A percentile compares a stretch with the other conserved stretches of the same genome.
phyloP scores from a whole-genome alignment of 1,140 invertebrate genomes.

The Pachypsylla venusta region DNA sequence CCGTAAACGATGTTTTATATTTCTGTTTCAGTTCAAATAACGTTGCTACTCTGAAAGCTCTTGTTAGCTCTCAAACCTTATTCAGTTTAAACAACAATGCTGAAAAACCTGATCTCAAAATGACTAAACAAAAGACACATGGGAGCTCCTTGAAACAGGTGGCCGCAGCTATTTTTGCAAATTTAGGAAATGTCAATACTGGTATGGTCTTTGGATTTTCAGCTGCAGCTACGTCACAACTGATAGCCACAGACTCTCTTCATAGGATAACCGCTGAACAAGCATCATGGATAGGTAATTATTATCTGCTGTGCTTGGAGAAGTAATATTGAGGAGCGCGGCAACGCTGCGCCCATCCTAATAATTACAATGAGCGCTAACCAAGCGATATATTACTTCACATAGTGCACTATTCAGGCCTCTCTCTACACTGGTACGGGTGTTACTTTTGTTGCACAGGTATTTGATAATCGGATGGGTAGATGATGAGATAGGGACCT shows the following conservation, averaged over 20 bases:
- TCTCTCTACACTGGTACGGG: too few species aligned
- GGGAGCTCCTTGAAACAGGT: conserved; percentile 34
- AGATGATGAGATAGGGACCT: too few species aligned
- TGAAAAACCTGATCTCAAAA: not conserved
- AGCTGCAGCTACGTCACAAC: conserved; percentile 49
- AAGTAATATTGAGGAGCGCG: too few species aligned
- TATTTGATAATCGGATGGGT: too few species aligned
- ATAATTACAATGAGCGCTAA: too few species aligned
- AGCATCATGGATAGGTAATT: conserved; percentile 59
- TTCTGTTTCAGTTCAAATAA: conserved; percentile 4
- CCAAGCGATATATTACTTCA: too few species aligned
- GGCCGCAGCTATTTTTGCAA: conserved; percentile 42
- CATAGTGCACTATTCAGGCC: too few species aligned
- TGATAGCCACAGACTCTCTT: conserved; percentile 36
- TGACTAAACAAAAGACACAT: not conserved
- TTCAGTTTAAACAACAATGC: not conserved
- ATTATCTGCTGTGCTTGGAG: too few species aligned
- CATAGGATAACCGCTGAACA: conserved; percentile 41
- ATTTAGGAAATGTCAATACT: conserved; percentile 52
- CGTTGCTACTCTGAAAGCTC: not conserved
- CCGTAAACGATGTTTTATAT: too few species aligned
- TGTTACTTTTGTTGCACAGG: too few species aligned
- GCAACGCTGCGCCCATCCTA: too few species aligned
- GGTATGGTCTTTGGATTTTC: conserved; percentile 58
- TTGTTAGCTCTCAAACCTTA: conserved; percentile 4